Conservation (phyloP, 2,113 vertebrate genomes). For the Heterotilapia buettikoferi region DNA sequence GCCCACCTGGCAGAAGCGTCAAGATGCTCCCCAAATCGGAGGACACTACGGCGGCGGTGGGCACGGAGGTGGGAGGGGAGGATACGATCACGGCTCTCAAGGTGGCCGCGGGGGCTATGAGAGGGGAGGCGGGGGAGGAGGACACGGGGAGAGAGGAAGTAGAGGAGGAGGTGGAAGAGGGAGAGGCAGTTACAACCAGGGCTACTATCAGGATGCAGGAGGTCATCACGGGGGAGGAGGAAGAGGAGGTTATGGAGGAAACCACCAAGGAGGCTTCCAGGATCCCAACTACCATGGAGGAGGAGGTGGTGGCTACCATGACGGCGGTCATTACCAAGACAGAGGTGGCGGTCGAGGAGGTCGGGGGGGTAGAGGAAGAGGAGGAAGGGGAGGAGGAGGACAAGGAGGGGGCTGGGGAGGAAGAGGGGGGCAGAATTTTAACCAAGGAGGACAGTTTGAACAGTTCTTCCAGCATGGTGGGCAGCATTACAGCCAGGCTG, state of each 20-base stretch:
- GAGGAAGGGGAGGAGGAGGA: constrained; percentile 72
- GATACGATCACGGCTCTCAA: constrained; percentile 76
- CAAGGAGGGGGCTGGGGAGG: constrained; percentile 85
- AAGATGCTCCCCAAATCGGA: constrained; percentile 82
- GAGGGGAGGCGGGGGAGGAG: constrained; percentile 73
- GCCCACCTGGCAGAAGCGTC: constrained; percentile 97
- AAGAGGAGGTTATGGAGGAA: constrained; percentile 51
- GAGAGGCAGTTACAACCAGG: constrained; percentile 59
- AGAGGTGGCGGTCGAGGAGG: constrained; percentile 58
- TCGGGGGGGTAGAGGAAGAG: constrained; percentile 64
- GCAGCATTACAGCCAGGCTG: constrained; percentile 91
- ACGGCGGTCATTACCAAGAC: constrained; percentile 79
- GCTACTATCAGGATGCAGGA: constrained; percentile 68
- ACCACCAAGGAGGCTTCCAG: constrained; percentile 60
- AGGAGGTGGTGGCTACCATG: constrained; percentile 72
- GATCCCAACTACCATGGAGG: constrained; percentile 62
- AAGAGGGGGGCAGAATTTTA: constrained; percentile 86
- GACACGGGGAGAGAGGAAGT: constrained; percentile 82
- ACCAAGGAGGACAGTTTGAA: constrained; percentile 96
- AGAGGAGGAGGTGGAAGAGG: constrained; percentile 69
- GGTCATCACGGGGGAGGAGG: constrained; percentile 55
- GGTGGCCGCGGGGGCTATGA: constrained; percentile 83
- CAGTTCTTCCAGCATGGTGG: constrained; percentile 99
- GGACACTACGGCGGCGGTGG: constrained; percentile 78
- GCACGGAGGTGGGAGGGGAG: constrained; percentile 67